These are phyloP conservation scores for Morelia viridis DNA, from an alignment of 2,797 vertebrate species.

Conservation along the genomic window DNA sequence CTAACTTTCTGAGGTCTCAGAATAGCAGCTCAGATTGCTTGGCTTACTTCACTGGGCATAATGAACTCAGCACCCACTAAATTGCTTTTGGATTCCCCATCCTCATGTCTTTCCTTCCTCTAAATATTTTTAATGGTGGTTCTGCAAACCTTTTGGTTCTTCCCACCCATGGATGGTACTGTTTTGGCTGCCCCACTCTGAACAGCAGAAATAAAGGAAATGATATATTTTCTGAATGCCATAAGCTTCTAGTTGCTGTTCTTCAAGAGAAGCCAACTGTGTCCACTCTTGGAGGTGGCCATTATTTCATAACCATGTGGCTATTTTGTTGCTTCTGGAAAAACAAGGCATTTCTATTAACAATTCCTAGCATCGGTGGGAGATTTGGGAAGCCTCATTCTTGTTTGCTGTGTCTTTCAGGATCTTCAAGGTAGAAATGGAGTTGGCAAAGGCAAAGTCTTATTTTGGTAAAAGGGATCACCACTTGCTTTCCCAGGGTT, in stretches of 20 bases:
- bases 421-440: conserved; percentile 74
- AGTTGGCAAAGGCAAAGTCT: conserved; percentile 71
- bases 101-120: too few relatives aligned
- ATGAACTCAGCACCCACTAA: too few relatives aligned
- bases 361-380: background rate
- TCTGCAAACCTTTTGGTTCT: too few relatives aligned
- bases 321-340: background rate
- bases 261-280: background rate
- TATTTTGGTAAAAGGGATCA: conserved; percentile 57
- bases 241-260: background rate
- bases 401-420: conserved; percentile 42
- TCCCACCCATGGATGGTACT: too few relatives aligned
- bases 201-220: too few relatives aligned
- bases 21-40: too few relatives aligned
- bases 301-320: background rate
- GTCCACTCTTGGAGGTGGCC: background rate
- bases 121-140: too few relatives aligned
- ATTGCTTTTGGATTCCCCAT: too few relatives aligned
- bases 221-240: background rate
- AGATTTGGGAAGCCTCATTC: too few relatives aligned
- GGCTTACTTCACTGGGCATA: too few relatives aligned
- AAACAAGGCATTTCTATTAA: background rate
- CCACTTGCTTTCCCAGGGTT: background rate
- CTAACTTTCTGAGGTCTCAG: too few relatives aligned
- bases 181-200: too few relatives aligned